Conservation (phyloP, 2,113 vertebrate genomes). For the Oriolus oriolus region DNA sequence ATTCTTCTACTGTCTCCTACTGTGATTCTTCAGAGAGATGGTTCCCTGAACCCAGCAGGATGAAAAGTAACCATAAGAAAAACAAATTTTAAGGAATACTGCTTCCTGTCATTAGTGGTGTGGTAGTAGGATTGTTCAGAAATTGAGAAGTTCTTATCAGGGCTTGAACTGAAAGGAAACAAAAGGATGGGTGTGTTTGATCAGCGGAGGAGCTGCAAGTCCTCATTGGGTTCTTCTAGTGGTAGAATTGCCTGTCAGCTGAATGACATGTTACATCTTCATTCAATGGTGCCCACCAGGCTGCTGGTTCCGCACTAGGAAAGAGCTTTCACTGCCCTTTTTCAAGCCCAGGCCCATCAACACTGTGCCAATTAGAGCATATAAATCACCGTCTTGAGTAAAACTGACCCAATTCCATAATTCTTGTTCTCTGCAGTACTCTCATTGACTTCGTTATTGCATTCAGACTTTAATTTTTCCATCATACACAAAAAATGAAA, state of each 20-base stretch:
- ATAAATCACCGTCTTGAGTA: background rate
- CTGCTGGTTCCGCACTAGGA: background rate
- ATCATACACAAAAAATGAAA: background rate
- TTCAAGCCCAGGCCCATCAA: background rate
- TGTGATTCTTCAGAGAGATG: background rate
- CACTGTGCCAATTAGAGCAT: rapidly evolving
- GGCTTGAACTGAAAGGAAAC: background rate
- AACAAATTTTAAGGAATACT: background rate
- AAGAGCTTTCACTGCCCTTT: background rate
- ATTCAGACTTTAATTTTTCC: background rate
- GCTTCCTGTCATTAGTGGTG: background rate
- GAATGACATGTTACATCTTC: rapidly evolving
- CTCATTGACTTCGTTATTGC: background rate
- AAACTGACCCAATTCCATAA: background rate
- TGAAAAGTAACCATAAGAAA: background rate
- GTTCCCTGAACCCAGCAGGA: background rate
- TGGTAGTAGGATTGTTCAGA: background rate
- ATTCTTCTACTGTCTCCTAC: background rate
- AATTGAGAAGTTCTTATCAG: background rate
- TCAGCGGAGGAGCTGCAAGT: background rate
- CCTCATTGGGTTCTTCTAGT: background rate
- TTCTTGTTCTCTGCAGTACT: background rate
- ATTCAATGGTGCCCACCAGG: background rate
- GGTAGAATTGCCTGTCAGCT: background rate
- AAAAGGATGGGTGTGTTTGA: background rate